Percentiles rank a stretch among this genome's conserved stretches.
phyloP scores from a whole-genome alignment of 1,140 invertebrate genomes.

The Drusus annulatus region DNA sequence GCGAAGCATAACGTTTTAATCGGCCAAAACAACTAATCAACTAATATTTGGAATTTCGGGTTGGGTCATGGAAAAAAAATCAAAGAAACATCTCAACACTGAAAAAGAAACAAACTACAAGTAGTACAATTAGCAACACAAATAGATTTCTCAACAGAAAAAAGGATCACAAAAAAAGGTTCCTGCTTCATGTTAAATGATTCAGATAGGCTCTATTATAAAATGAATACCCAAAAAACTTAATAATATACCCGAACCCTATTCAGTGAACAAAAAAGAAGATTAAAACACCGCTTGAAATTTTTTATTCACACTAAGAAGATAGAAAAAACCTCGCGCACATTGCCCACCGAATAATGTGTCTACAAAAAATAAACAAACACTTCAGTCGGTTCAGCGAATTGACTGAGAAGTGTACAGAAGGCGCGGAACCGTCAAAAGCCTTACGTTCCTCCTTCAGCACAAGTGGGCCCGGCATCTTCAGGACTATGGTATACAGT shows the following conservation, averaged over 20 bases:
- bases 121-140: conserved; percentile 46
- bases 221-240: conserved; percentile 52
- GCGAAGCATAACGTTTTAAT: conserved; percentile 3
- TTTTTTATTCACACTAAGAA: conserved; percentile 48
- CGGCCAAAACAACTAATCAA: conserved; percentile 44
- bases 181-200: conserved; percentile 50
- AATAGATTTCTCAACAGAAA: conserved; percentile 49
- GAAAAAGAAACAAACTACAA: conserved; percentile 40
- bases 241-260: conserved; percentile 52
- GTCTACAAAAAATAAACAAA: conserved; percentile 54
- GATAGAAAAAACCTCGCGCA: conserved; percentile 37
- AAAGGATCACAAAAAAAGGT: conserved; percentile 38
- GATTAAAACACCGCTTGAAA: conserved; percentile 50
- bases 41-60: conserved; percentile 17
- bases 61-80: conserved; percentile 22
- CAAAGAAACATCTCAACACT: conserved; percentile 6
- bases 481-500: too few species aligned
- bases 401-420: conserved; percentile 26
- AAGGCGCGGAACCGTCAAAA: conserved; percentile 39
- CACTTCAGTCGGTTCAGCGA: conserved; percentile 41
- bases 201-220: conserved; percentile 48
- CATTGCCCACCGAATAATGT: conserved; percentile 43
- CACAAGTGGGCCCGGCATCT: conserved; percentile 19
- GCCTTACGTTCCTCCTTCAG: conserved; percentile 12
- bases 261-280: conserved; percentile 49